phyloP scores from a whole-genome alignment of 2,113 vertebrate species.

The Tragelaphus strepsiceros region DNA sequence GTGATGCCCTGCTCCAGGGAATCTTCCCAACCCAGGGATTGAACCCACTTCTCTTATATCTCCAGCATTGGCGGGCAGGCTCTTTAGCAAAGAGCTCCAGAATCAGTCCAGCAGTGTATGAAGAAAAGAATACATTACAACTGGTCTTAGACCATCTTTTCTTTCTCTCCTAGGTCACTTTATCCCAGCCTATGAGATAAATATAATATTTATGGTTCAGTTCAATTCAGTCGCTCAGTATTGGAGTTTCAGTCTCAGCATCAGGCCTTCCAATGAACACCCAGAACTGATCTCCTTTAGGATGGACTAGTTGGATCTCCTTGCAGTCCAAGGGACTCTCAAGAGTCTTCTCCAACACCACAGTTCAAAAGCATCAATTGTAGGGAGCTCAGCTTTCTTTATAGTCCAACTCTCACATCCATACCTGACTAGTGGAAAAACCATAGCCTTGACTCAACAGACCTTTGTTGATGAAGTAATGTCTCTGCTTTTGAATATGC shows the following conservation, averaged over 20 bases:
- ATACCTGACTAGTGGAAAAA: background rate
- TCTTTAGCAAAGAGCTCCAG: background rate
- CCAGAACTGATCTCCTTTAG: background rate
- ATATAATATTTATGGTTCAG: background rate
- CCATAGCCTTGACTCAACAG: fast-evolving
- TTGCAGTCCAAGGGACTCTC: background rate
- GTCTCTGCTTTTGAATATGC: no score
- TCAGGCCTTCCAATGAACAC: background rate
- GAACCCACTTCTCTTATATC: background rate
- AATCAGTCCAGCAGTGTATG: background rate
- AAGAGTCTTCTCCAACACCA: background rate
- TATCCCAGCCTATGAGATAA: background rate
- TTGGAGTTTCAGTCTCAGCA: background rate
- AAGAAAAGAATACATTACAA: background rate
- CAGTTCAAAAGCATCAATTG: background rate
- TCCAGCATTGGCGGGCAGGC: background rate
- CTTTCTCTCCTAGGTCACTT: background rate
- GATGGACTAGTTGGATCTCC: background rate
- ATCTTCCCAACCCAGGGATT: background rate
- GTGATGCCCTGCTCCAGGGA: background rate
- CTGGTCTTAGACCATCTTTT: background rate
- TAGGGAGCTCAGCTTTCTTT: background rate
- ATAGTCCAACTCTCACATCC: background rate
- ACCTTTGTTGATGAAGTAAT: no score
- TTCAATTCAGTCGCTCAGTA: background rate